A percentile compares a stretch with the other conserved stretches of the same genome.
Evolutionary conservation across 2,113 vertebrate genomes (phyloP).

Genomic region (Sialia sialis): DNA sequence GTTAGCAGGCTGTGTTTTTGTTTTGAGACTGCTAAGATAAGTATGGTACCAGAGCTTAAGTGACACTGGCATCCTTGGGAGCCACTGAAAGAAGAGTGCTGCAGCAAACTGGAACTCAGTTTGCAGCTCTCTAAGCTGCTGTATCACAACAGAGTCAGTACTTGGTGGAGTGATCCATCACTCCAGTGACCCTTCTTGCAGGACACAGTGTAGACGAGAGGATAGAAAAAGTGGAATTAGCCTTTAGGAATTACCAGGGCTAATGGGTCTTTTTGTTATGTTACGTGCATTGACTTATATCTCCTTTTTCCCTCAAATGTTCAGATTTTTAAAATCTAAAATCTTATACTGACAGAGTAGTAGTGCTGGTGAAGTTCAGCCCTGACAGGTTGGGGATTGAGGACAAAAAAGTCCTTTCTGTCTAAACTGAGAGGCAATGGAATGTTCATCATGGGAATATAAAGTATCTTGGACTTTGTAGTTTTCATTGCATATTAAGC

Average conservation of each 20-base stretch:
- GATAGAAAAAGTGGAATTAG: neutral
- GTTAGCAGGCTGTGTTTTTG: neutral
- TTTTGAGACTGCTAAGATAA: neutral
- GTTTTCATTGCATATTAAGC: neutral
- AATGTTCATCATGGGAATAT: neutral
- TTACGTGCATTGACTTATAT: neutral
- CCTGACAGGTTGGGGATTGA: neutral
- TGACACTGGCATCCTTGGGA: neutral
- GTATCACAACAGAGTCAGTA: neutral
- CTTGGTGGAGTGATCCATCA: neutral
- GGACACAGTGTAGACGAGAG: neutral
- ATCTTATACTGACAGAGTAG: neutral
- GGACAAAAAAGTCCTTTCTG: neutral
- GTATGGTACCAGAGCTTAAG: neutral
- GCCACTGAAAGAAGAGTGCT: neutral
- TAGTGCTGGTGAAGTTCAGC: neutral
- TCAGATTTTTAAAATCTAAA: neutral
- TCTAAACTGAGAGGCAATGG: accelerated
- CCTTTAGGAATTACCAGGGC: neutral
- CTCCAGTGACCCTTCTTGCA: neutral
- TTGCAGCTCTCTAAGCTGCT: neutral
- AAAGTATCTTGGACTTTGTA: neutral
- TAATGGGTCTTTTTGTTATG: neutral
- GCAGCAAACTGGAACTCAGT: neutral
- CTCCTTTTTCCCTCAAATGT: neutral